Evolutionary conservation across 1,140 invertebrate species (phyloP).

Genomic region (Lerema accius): DNA sequence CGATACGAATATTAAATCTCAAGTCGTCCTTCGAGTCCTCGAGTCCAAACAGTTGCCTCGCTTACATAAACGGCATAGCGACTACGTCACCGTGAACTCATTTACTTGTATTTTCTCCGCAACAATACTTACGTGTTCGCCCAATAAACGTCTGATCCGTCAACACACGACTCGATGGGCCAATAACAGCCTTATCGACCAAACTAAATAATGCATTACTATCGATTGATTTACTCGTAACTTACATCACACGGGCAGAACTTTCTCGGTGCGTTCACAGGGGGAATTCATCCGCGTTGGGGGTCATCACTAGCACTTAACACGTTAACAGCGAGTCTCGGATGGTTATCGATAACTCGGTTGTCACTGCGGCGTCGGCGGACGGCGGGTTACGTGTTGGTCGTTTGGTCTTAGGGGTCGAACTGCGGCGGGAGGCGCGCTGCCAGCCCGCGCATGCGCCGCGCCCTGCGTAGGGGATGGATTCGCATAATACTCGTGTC

Average conservation of each 20-base stretch:
- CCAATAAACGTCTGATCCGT: conserved; percentile 24
- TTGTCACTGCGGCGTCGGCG: conserved; percentile 57
- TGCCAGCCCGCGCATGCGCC: conserved; percentile 59
- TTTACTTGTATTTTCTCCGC: conserved; percentile 7
- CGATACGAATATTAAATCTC: conserved; percentile 2
- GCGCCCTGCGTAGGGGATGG: conserved; percentile 61
- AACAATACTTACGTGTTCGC: conserved; percentile 22
- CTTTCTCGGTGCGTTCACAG: conserved; percentile 16
- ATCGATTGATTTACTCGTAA: conserved; percentile 27
- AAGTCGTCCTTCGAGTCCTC: conserved; percentile 6
- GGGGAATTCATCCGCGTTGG: conserved; percentile 12
- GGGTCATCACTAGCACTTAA: conserved; percentile 41
- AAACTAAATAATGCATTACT: conserved; percentile 23
- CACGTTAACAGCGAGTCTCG: conserved; percentile 43
- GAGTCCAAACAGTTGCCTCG: conserved; percentile 13
- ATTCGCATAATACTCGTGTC: conserved; percentile 66
- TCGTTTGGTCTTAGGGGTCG: conserved; percentile 41
- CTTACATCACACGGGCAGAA: conserved; percentile 28
- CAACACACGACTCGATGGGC: conserved; percentile 20
- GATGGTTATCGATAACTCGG: conserved; percentile 45
- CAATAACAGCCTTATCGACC: conserved; percentile 32
- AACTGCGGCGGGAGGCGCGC: conserved; percentile 66
- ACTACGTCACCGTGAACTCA: conserved; percentile 16
- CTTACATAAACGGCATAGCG: conserved; percentile 26
- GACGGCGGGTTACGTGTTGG: conserved; percentile 40